These are phyloP conservation scores for Cosmia pyralina DNA, from an alignment of 2,888 invertebrate species.

Conservation along the genomic window DNA sequence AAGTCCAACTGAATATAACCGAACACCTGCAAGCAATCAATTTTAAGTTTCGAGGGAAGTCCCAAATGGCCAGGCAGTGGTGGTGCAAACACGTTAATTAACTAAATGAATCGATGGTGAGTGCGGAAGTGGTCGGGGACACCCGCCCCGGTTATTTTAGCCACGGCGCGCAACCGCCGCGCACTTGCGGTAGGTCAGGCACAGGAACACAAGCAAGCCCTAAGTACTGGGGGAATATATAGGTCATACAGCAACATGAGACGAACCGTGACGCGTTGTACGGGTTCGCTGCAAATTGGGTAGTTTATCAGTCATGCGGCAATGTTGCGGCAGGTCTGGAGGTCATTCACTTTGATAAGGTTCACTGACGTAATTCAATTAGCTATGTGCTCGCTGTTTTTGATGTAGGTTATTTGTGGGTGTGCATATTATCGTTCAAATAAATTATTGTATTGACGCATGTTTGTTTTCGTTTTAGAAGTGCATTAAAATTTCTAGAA, in stretches of 20 bases:
- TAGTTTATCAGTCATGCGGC: conserved; percentile 70
- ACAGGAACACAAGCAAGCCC: conserved; percentile 85
- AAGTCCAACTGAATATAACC: conserved; percentile 17
- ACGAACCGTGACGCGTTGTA: conserved; percentile 60
- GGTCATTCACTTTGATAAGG: conserved; percentile 80
- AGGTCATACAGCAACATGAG: conserved; percentile 84
- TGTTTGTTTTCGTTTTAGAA: conserved; percentile 23
- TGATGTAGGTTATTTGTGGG: conserved; percentile 58
- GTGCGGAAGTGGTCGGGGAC: conserved; percentile 78
- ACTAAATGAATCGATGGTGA: conserved; percentile 62
- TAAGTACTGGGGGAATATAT: conserved; percentile 87
- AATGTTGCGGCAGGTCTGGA: conserved; percentile 85
- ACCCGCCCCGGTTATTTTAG: conserved; percentile 85
- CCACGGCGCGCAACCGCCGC: conserved; percentile 79
- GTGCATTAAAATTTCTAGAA: background rate
- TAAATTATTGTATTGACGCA: conserved; percentile 21
- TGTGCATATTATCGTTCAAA: conserved; percentile 34
- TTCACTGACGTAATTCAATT: conserved; percentile 72
- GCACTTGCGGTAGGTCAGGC: conserved; percentile 86
- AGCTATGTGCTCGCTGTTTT: conserved; percentile 61
- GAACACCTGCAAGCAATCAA: conserved; percentile 30
- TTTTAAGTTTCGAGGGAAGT: conserved; percentile 40
- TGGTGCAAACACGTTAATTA: conserved; percentile 58
- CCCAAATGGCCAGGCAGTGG: conserved; percentile 26
- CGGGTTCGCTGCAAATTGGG: conserved; percentile 68